Evolutionary conservation across 2,888 invertebrate species (phyloP), one percentile per base, ranked within the genome.

Genomic region (Lacanobia wlatinum): DNA sequence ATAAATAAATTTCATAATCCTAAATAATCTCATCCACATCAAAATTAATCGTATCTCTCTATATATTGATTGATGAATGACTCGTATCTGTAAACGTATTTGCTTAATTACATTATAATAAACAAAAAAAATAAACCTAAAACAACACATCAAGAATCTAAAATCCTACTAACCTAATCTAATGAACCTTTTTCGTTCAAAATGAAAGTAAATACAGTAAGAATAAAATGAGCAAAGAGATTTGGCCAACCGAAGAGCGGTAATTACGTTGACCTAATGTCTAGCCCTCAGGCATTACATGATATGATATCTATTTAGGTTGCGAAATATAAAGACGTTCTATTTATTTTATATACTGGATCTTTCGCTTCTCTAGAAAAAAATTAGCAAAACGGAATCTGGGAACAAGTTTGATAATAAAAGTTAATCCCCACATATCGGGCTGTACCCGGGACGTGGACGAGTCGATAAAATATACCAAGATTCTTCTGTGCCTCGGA

Each of bases 221-320:
- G 28, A 16, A 40, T 69, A 48, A 58, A 73, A 52, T 46, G 60
- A 64, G 55, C 61, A 76, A 77, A 62, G 53, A 55, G 16, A 72
- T 67, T 78, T 78, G 50, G 46, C 46, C 28, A 58, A 62, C 48
- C 34, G 12, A 61, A 65, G 2, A n/a, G 28, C 21, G 16, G 72
- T 73, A 78, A 77, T 67, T 77, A 72, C 50, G 59, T 78, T n/a
- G 1, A 28, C 50, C 18, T 63, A 78, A 72, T 63, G 28, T 46
- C 48, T 43, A 56, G 28, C 43, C 62, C 38, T 63, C 2, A 43
- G 21, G 50, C 28, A 46, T 46, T 40, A 48, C 50, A 52, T 48
- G 21, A 56, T 28, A 65, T 71, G 52, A 69, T 75, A 48, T 16
- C 7, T 40, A 48, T 62, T 75, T 43, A 40, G 34, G 34, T 23